phyloP scores from a whole-genome alignment of 2,797 vertebrate genomes.

The Notolepis coatsorum region DNA sequence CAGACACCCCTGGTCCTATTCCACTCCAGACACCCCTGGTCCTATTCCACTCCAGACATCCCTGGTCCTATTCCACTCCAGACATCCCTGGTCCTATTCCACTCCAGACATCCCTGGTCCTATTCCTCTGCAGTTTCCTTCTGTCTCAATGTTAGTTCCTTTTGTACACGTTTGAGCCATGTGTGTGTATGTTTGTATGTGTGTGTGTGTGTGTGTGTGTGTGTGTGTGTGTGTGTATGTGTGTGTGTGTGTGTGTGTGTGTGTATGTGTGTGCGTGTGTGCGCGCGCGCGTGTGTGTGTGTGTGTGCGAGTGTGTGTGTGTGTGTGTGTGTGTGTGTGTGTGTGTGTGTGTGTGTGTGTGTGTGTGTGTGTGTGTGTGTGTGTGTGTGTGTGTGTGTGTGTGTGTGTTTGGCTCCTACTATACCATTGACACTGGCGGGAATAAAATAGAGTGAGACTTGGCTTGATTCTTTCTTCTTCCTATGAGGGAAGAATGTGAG shows the following conservation, averaged over 20 bases:
- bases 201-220: slow-evolving; percentile 30
- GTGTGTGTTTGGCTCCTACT: background rate
- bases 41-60: no score
- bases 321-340: background rate
- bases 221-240: background rate
- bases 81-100: no score
- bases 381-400: background rate
- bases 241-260: background rate
- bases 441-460: background rate
- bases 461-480: no score
- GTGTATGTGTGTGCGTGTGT: background rate
- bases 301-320: background rate
- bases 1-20: no score
- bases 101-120: no score
- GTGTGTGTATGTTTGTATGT: slow-evolving; percentile 28
- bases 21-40: no score
- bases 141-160: no score
- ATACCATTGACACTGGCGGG: background rate
- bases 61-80: no score
- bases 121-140: no score
- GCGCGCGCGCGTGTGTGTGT: background rate
- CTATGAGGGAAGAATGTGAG: background rate
- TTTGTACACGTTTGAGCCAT: no score
- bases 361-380: slow-evolving; percentile 7
- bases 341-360: background rate